Percentiles rank a stretch among this genome's conserved stretches.
phyloP scores from a whole-genome alignment of 1,140 invertebrate genomes.

The Drosophila hydei region DNA sequence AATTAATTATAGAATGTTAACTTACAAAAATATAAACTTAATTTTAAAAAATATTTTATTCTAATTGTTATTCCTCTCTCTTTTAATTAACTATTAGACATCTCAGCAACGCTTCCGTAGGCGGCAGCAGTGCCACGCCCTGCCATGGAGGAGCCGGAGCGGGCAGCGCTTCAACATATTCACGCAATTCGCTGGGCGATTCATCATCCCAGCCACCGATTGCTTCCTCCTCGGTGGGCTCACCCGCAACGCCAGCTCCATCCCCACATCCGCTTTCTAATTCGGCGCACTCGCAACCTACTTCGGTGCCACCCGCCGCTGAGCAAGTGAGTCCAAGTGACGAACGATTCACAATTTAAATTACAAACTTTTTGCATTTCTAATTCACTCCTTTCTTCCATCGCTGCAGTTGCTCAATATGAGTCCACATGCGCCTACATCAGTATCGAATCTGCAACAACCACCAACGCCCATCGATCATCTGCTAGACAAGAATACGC shows the following conservation, averaged over 20 bases:
- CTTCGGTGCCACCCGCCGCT: conserved; percentile 88
- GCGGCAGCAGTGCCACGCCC: conserved; percentile 18
- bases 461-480: conserved; percentile 82
- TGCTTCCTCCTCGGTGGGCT: conserved; percentile 87
- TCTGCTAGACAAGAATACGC: conserved; percentile 82
- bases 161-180: conserved; percentile 87
- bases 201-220: conserved; percentile 84
- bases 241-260: conserved; percentile 89
- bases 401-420: conserved; percentile 66
- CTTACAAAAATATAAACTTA: too few species aligned
- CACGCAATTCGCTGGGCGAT: conserved; percentile 86
- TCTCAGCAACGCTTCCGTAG: conserved; percentile 52
- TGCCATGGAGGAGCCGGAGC: conserved; percentile 16
- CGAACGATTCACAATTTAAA: conserved; percentile 84
- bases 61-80: neutral
- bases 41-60: too few species aligned
- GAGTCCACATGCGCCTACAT: conserved; percentile 80
- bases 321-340: conserved; percentile 86
- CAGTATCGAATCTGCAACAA: conserved; percentile 82
- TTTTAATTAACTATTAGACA: conserved; percentile 46
- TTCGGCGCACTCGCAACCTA: conserved; percentile 88
- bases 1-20: neutral
- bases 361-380: neutral
- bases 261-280: conserved; percentile 90
- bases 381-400: conserved; percentile 6